A percentile compares a stretch with the other conserved stretches of the same genome.
Evolutionary conservation across 1,140 invertebrate genomes (phyloP).

Genomic region (Achroia grisella): DNA sequence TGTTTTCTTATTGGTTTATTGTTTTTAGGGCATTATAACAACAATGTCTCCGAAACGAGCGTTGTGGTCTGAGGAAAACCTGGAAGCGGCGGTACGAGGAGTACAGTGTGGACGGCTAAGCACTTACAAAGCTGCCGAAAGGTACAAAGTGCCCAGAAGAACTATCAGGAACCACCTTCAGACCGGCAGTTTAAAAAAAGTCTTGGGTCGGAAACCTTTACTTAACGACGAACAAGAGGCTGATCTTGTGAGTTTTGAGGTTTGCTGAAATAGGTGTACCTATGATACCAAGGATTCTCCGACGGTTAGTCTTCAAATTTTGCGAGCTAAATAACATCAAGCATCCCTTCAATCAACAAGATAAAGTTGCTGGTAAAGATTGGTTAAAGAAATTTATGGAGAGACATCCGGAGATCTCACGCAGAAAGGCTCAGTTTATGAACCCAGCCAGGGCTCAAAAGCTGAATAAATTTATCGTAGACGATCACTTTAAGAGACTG

Average conservation of each 20-base stretch:
- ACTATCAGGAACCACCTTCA: neutral
- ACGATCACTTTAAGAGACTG: conserved; percentile 31
- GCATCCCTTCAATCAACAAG: conserved; percentile 6
- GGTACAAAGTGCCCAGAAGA: neutral
- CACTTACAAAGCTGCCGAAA: neutral
- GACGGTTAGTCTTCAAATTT: neutral
- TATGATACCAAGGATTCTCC: too few species aligned
- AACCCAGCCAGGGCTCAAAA: conserved; percentile 55
- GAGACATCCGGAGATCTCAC: conserved; percentile 5
- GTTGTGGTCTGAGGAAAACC: too few species aligned
- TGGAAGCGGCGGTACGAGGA: neutral
- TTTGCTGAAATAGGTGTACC: neutral
- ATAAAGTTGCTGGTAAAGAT: conserved; percentile 17
- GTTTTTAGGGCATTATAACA: too few species aligned
- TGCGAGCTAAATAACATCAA: neutral
- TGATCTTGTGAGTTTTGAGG: neutral
- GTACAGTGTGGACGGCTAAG: neutral
- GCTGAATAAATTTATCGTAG: conserved; percentile 33
- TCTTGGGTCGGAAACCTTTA: neutral
- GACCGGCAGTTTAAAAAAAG: neutral
- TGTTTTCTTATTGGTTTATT: too few species aligned
- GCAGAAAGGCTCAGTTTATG: conserved; percentile 36
- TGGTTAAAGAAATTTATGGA: conserved; percentile 24
- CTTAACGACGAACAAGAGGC: neutral
- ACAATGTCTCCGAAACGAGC: too few species aligned